Percentiles rank a stretch among this genome's conserved stretches.
These are phyloP conservation scores for Micromussa lordhowensis DNA, from an alignment of 92 coral and sea anemone genomes.

Conservation along the genomic window DNA sequence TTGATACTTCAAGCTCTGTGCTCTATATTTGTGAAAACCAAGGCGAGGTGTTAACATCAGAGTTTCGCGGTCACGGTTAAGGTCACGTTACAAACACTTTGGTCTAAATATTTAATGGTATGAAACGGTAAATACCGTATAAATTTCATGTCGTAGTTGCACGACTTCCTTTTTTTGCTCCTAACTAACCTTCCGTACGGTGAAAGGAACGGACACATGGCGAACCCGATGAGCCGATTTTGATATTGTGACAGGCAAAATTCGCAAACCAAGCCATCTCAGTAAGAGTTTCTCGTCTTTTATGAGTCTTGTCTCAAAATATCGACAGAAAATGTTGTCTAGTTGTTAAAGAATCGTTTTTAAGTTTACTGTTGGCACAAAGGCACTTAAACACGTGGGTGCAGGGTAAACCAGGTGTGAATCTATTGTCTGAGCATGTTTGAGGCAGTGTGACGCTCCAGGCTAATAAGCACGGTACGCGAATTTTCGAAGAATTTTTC, in stretches of 20 bases:
- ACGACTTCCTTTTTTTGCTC: not conserved
- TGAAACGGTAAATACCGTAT: not conserved
- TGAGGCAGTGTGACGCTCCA: slow-evolving; percentile 1
- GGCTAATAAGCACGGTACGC: not conserved
- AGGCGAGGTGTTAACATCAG: not conserved
- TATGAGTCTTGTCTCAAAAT: not conserved
- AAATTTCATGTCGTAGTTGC: not conserved
- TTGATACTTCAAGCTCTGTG: too few relatives aligned
- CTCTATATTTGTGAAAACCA: not conserved
- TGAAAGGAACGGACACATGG: not conserved
- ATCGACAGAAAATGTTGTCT: not conserved
- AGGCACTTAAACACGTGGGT: not conserved
- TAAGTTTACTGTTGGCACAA: not conserved
- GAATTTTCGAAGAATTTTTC: not conserved
- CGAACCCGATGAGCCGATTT: not conserved
- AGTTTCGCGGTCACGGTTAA: not conserved
- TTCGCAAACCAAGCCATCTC: not conserved
- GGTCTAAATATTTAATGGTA: not conserved
- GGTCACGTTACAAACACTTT: not conserved
- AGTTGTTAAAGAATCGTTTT: not conserved
- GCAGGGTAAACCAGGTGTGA: slow-evolving; percentile 10
- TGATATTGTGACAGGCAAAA: not conserved
- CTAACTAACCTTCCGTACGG: not conserved
- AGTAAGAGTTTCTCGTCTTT: not conserved
- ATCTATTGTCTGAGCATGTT: not conserved